A percentile compares a stretch with the other conserved stretches of the same genome.
Evolutionary conservation across 2,888 invertebrate genomes (phyloP).

Genomic region (Conomelus anceps): DNA sequence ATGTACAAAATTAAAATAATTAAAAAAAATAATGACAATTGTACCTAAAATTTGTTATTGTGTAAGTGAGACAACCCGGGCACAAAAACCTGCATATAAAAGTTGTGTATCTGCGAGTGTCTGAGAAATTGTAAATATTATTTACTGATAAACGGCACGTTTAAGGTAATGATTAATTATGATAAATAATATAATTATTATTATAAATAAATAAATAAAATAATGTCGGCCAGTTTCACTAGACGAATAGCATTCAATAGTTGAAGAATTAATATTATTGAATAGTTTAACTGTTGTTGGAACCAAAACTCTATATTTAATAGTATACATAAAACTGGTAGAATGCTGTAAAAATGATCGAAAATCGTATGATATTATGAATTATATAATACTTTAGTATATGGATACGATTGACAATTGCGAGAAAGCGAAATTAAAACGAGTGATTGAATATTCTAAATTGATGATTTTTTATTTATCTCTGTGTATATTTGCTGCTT

Average conservation of each 20-base stretch:
- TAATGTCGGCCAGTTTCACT: constrained; percentile 33
- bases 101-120: constrained; percentile 22
- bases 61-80: background rate
- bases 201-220: constrained; percentile 9
- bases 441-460: background rate
- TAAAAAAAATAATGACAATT: background rate
- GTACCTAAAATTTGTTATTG: background rate
- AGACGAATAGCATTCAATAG: constrained; percentile 34
- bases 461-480: background rate
- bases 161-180: constrained; percentile 24
- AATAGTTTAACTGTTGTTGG: constrained; percentile 35
- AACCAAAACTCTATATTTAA: constrained; percentile 31
- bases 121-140: constrained; percentile 28
- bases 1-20: background rate
- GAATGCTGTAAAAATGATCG: background rate
- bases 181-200: background rate
- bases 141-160: constrained; percentile 27
- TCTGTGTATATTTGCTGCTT: background rate
- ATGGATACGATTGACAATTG: background rate
- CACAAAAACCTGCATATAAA: background rate
- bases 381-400: background rate
- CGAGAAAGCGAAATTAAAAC: background rate
- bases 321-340: constrained; percentile 9
- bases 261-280: constrained; percentile 30
- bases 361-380: background rate